Evolutionary conservation across 2,113 vertebrate species (phyloP), one percentile per base, ranked within the genome.

Genomic region (Antigone vipio): DNA sequence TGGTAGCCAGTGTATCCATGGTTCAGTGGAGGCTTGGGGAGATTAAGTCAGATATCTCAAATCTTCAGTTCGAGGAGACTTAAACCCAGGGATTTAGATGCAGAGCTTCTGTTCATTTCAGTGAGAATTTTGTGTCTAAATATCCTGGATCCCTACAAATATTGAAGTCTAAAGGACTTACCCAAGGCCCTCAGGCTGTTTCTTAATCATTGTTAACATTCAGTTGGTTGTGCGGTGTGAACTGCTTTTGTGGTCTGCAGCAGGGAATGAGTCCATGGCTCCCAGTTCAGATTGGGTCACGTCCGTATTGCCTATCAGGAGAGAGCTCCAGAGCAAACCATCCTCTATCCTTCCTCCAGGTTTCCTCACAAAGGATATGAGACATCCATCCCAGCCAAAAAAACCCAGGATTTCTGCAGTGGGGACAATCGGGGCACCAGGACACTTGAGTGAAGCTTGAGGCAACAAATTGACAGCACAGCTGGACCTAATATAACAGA

Each of bases 261-360:
- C 5, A 20, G 35, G 27, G n/a, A 81, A 19, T 30, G 27, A 75
- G 52, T 77, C 38, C n/a, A 10, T 22, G 34, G 55, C 52, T 93
- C 73, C 34, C 21, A 21, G 35, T 62, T 96, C 56, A 68, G 44
- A 62, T 7, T 52, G 44, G 24, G 29, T 81, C 29, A 1, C 34
- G 20, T 44, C 47, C 11, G 5, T 56, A 34, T 35, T 78, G 47
- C 19, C 59, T 55, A 1, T 27, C 66, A 89, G 75, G 32, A 94
- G 30, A 69, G 21, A 7, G 16, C 44, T 80, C n/a, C 0, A 0
- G 55, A 66, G 55, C 59, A 94, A 94, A 87, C 11, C 5, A 0
- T 68, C 60, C n/a, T 88, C 40, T 79, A 26, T 95, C 76, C 62
- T 94, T 83, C n/a, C 49, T 88, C 78, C 58, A 58, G 47, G 34